Percentiles rank a stretch among this genome's conserved stretches.
These are phyloP conservation scores for Aramus guarauna DNA, from an alignment of 2,113 vertebrate species.

Conservation along the genomic window DNA sequence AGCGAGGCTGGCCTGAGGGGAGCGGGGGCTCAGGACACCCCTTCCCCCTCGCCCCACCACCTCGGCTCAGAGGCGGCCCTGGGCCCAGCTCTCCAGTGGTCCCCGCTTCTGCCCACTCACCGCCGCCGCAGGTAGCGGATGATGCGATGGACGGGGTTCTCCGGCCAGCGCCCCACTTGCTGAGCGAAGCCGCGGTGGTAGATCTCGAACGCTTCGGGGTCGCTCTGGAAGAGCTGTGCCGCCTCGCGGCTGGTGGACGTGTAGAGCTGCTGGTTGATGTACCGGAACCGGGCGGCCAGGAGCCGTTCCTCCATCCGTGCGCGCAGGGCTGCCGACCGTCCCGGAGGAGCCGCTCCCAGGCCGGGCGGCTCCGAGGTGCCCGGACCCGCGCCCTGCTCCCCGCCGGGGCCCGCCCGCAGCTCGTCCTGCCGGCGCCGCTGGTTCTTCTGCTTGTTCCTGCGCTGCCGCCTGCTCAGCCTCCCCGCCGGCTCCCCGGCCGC, in stretches of 20 bases:
- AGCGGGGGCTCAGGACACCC: rapidly evolving
- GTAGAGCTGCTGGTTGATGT: constrained; percentile 89
- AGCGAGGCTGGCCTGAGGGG: constrained; percentile 77
- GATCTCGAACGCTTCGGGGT: constrained; percentile 81
- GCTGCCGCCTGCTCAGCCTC: constrained; percentile 53
- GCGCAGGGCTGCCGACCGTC: neutral
- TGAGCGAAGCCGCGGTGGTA: constrained; percentile 89
- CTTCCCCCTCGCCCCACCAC: neutral
- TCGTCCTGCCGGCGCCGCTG: constrained; percentile 59
- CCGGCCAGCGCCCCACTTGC: constrained; percentile 87
- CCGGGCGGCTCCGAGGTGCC: neutral
- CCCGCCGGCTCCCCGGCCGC: too few relatives aligned
- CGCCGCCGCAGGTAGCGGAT: constrained; percentile 78
- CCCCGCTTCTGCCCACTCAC: constrained; percentile 60
- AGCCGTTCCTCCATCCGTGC: constrained; percentile 80
- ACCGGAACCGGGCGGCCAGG: constrained; percentile 86
- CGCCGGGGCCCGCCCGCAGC: neutral
- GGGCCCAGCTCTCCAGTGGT: too few relatives aligned
- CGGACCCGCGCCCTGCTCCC: neutral
- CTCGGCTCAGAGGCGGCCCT: neutral
- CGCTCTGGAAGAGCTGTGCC: constrained; percentile 78
- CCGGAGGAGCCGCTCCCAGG: neutral
- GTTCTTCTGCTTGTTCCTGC: constrained; percentile 68
- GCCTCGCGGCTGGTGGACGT: constrained; percentile 81
- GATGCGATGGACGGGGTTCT: constrained; percentile 83